Evolutionary conservation across 1,140 invertebrate genomes (phyloP).

Genomic region (Yoshiicerus persimilis): DNA sequence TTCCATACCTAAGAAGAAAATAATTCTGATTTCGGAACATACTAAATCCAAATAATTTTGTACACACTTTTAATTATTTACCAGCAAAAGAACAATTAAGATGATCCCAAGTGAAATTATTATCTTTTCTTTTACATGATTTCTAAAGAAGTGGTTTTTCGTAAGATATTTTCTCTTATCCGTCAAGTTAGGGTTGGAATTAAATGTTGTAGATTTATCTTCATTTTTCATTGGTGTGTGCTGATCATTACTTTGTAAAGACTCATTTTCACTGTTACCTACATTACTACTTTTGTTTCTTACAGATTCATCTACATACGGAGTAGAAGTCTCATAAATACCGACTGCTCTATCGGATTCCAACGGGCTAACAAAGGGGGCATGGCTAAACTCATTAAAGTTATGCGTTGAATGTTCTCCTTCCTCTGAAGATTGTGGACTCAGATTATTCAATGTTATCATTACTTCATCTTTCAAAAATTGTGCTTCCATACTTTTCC

Average conservation of each 20-base stretch:
- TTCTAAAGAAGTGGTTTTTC: neutral
- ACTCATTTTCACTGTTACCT: too few species aligned
- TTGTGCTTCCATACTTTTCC: neutral
- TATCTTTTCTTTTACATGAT: neutral
- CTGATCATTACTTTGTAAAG: too few species aligned
- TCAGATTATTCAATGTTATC: neutral
- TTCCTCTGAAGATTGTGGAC: neutral
- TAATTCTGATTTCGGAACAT: neutral
- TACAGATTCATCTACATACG: too few species aligned
- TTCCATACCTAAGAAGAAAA: neutral
- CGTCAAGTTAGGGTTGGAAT: too few species aligned
- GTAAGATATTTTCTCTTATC: too few species aligned
- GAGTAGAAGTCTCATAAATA: too few species aligned
- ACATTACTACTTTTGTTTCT: too few species aligned
- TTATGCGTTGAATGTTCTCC: neutral
- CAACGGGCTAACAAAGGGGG: neutral
- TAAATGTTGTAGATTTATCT: too few species aligned
- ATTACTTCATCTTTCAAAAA: neutral
- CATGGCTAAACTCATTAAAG: neutral
- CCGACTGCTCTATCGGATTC: neutral
- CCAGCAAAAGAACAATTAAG: neutral
- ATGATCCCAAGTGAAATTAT: neutral
- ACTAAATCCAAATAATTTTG: neutral
- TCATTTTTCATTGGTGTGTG: too few species aligned
- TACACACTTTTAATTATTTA: neutral